Base-by-base conservation (phyloP, 2,888 invertebrate genomes). In the Agonum fuliginosum region DNA sequence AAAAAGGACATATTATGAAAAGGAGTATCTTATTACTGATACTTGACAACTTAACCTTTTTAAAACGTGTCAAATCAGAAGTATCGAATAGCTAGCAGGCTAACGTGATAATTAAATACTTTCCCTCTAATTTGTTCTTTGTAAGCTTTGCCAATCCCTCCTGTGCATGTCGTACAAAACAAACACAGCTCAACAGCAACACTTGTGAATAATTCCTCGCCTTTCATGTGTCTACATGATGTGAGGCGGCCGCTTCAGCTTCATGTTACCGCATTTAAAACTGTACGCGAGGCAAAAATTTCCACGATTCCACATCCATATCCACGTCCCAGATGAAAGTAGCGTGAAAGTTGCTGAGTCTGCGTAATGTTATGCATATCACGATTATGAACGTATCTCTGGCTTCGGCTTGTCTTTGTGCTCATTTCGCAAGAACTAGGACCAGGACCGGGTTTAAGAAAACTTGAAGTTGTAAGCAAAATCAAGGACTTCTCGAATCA, bases 281-380 rank as follows among this genome's bases (percentile, higher is more conserved):
- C 12, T 70, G 46, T 27, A 17, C 69, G 22, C 69, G 48, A 2
- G 19, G 67, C 41, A 34, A 37, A 65, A 65, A 65, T 65, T 30
- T 34, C 10, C 19, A 54, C 54, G 54, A 19, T 3, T 54, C 24
- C n/a, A 22, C 22, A 24, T 30, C 27, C 27, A 62, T 30, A 24
- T 30, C 27, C 27, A 62, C 62, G 62, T 43, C 37, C 8, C 14
- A 30, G 62, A 62, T 62, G 62, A 62, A 62, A 62, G 62, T 62
- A 30, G 20, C 46, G 22, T 41, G 46, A 70, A 70, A 43, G 43
- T 70, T 70, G 69, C 69, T 70, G 69, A 70, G 22, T 27, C n/a
- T n/a, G 24, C 46, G 69, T 70, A 70, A 70, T 70, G 17, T 70
- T 70, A 70, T 70, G 69, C 69, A 46, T 70, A 70, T 43, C 69